These are phyloP conservation scores for Proales similis DNA, from an alignment of 1,140 invertebrate species.

Conservation along the genomic window DNA sequence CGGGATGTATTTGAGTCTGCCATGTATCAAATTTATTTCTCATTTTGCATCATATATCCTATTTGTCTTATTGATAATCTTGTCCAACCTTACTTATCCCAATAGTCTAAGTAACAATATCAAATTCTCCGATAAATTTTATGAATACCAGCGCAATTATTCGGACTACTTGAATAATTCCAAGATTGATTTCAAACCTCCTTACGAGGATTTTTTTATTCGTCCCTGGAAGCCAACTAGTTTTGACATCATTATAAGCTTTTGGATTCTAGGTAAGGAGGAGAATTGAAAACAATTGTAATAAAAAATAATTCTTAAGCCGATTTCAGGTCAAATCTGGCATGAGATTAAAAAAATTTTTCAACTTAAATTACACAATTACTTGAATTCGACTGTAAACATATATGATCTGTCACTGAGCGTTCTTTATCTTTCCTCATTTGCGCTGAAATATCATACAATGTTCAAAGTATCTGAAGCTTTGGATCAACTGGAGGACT, in stretches of 20 bases:
- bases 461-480: conserved; percentile 21
- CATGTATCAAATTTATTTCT: conserved; percentile 50
- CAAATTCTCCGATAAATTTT: background rate
- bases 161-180: conserved; percentile 3
- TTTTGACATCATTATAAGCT: conserved; percentile 25
- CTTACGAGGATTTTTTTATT: conserved; percentile 28
- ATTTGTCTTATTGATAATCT: conserved; percentile 60
- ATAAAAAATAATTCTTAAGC: no score
- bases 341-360: conserved; percentile 49
- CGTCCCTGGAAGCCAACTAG: conserved; percentile 11
- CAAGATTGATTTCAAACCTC: background rate
- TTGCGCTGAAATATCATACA: conserved; percentile 41
- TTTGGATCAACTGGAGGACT: background rate
- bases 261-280: conserved; percentile 39
- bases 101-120: conserved; percentile 28
- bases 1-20: conserved; percentile 43
- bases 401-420: conserved; percentile 48
- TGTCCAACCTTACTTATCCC: conserved; percentile 36
- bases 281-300: no score
- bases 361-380: conserved; percentile 43
- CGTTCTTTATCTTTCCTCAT: conserved; percentile 47
- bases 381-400: conserved; percentile 49
- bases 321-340: conserved; percentile 49
- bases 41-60: conserved; percentile 60
- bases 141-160: no score